These are phyloP conservation scores for Drosophila miranda DNA, from an alignment of 1,140 invertebrate genomes.

Conservation along the genomic window DNA sequence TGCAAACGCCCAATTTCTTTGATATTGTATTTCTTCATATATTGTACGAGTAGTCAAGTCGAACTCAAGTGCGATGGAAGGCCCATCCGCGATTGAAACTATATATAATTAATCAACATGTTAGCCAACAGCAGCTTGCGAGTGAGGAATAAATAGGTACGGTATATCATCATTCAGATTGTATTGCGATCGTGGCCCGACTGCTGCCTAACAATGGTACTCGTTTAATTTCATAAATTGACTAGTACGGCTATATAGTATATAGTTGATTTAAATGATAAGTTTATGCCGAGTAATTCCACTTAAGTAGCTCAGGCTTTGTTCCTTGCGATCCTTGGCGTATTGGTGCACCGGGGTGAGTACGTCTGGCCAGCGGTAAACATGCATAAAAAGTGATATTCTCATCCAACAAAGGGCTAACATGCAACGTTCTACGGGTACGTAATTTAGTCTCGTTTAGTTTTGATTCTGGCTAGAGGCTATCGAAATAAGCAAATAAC, in stretches of 20 bases:
- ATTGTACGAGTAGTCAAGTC: conserved; percentile 19
- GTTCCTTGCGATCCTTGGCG: conserved; percentile 45
- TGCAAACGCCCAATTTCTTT: conserved; percentile 40
- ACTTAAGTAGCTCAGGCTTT: conserved; percentile 32
- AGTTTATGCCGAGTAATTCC: conserved; percentile 47
- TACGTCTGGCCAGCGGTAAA: conserved; percentile 46
- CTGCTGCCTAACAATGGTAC: conserved; percentile 32
- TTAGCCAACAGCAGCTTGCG: conserved; percentile 16
- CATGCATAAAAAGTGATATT: conserved; percentile 36
- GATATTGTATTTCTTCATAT: conserved; percentile 32
- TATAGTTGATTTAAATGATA: conserved; percentile 56
- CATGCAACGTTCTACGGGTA: conserved; percentile 14
- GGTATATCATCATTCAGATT: conserved; percentile 20
- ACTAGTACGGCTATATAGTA: conserved; percentile 64
- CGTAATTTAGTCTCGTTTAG: conserved; percentile 12
- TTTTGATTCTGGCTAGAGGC: conserved; percentile 25
- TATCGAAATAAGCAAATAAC: conserved; percentile 35
- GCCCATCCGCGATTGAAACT: conserved; percentile 8
- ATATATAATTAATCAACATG: too few species aligned
- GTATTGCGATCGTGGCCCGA: conserved; percentile 12
- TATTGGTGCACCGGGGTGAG: conserved; percentile 47
- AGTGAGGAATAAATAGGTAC: conserved; percentile 33
- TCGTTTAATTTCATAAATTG: conserved; percentile 65
- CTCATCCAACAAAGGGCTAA: conserved; percentile 2
- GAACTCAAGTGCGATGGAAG: conserved; percentile 24